phyloP scores from a whole-genome alignment of 2,113 vertebrate species.

The Ibidorhyncha struthersii region DNA sequence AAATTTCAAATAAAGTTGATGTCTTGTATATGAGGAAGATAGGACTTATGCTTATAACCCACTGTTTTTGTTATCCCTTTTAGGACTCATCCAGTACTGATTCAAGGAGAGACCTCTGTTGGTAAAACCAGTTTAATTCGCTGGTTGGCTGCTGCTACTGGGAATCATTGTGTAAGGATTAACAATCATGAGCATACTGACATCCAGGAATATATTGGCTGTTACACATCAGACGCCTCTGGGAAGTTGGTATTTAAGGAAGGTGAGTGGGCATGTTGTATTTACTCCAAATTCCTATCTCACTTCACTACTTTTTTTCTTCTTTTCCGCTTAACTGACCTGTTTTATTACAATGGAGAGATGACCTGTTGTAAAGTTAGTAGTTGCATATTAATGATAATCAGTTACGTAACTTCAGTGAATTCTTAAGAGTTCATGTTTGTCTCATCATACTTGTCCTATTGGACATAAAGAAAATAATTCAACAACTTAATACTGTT shows the following conservation, averaged over 20 bases:
- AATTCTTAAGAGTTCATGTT: background rate
- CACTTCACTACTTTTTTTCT: background rate
- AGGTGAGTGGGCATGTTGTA: conserved; percentile 69
- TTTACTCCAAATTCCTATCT: background rate
- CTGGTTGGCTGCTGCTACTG: conserved; percentile 90
- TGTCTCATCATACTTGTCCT: background rate
- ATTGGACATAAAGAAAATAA: background rate
- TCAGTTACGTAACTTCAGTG: background rate
- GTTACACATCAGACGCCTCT: conserved; percentile 88
- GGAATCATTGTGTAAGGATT: conserved; percentile 95
- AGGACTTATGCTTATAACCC: background rate
- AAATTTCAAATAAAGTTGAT: background rate
- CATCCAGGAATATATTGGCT: conserved; percentile 97
- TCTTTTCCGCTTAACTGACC: background rate
- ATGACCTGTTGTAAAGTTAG: background rate
- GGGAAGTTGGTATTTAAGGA: conserved; percentile 94
- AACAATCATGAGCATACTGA: conserved; percentile 99
- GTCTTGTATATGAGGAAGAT: background rate
- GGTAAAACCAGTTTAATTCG: conserved; percentile 96
- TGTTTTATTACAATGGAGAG: background rate
- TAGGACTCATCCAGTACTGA: conserved; percentile 91
- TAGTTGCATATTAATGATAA: background rate
- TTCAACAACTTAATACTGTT: background rate
- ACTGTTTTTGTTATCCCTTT: background rate
- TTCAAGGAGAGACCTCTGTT: conserved; percentile 96